phyloP scores from a whole-genome alignment of 2,888 invertebrate species.

The Leucozona laternaria region DNA sequence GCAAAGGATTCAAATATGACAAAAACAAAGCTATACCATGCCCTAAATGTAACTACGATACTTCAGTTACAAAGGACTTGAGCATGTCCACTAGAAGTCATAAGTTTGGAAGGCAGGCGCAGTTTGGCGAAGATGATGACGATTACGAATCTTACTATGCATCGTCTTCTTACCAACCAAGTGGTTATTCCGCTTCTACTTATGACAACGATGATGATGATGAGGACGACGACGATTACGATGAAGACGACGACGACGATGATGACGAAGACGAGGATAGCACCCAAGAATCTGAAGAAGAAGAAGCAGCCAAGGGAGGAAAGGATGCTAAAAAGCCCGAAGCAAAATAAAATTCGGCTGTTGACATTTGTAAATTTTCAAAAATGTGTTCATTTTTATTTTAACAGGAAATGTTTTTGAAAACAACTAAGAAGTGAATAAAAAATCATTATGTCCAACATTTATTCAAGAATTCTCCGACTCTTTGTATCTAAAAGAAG shows the following conservation, averaged over 20 bases:
- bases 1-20: constrained; percentile 95
- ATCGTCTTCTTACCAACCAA: constrained; percentile 78
- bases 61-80: constrained; percentile 96
- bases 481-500: constrained; percentile 80
- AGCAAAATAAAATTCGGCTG: constrained; percentile 24
- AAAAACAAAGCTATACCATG: constrained; percentile 94
- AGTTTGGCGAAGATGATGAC: constrained; percentile 86
- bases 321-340: constrained; percentile 33
- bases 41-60: constrained; percentile 96
- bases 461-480: constrained; percentile 81
- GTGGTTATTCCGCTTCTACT: constrained; percentile 73
- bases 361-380: not conserved
- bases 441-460: constrained; percentile 13
- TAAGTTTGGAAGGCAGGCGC: constrained; percentile 94
- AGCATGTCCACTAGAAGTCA: constrained; percentile 97
- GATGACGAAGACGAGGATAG: constrained; percentile 77
- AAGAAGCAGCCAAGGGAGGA: constrained; percentile 33
- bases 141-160: constrained; percentile 84
- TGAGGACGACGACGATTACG: constrained; percentile 84
- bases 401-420: not conserved
- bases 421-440: constrained; percentile 21
- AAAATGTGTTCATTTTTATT: not conserved
- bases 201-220: constrained; percentile 83
- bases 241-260: constrained; percentile 78
- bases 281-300: constrained; percentile 77